A percentile compares a stretch with the other conserved stretches of the same genome.
phyloP scores from a whole-genome alignment of 1,140 invertebrate species.

The Cheumatopsyche charites region DNA sequence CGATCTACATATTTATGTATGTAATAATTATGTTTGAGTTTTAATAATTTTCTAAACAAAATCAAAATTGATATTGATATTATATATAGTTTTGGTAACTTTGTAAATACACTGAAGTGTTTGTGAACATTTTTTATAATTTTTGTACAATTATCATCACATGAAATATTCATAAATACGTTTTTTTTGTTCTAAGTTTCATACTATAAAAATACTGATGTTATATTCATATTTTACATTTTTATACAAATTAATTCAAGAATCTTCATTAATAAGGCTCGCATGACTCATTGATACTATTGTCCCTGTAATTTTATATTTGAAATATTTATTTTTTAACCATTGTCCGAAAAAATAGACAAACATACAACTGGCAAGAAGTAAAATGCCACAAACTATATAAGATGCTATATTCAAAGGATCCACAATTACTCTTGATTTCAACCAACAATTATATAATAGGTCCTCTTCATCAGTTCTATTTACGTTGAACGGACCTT shows the following conservation, averaged over 20 bases:
- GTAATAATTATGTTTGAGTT: no score
- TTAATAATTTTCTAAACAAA: no score
- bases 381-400: conserved; percentile 42
- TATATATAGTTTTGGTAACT: no score
- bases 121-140: no score
- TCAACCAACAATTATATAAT: conserved; percentile 32
- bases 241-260: conserved; percentile 22
- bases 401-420: conserved; percentile 45
- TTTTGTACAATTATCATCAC: no score
- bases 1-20: no score
- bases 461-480: conserved; percentile 23
- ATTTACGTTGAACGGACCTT: conserved; percentile 35
- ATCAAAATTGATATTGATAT: no score
- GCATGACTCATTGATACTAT: conserved; percentile 44
- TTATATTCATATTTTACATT: no score
- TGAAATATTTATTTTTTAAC: conserved; percentile 48
- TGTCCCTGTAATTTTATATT: conserved; percentile 37
- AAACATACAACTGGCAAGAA: conserved; percentile 45
- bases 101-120: no score
- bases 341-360: conserved; percentile 45
- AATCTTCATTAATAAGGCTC: conserved; percentile 47
- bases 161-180: no score
- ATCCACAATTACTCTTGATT: conserved; percentile 21
- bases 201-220: no score
- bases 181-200: no score